Conservation (phyloP, 1,140 invertebrate genomes). For the Panulirus ornatus region DNA sequence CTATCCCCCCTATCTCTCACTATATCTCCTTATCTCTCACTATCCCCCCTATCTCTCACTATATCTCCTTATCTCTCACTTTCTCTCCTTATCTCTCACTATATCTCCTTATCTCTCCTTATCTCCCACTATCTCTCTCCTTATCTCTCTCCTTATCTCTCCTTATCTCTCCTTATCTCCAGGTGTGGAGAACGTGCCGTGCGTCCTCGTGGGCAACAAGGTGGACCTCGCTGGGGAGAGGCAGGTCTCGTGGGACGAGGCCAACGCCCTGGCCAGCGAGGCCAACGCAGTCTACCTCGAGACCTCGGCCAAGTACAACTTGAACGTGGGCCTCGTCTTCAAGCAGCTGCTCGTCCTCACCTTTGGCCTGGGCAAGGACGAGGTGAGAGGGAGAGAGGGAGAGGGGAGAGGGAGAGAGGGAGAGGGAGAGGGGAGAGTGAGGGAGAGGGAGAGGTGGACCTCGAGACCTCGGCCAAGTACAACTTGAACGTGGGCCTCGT, state of each 20-base stretch:
- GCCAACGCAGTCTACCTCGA: conserved; percentile 75
- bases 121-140: background rate
- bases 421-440: too few species aligned
- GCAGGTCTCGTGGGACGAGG: conserved; percentile 75
- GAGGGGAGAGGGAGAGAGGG: too few species aligned
- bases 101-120: background rate
- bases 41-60: background rate
- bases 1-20: background rate
- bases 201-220: conserved; percentile 66
- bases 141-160: background rate
- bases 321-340: conserved; percentile 76
- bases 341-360: conserved; percentile 75
- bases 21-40: background rate
- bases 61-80: background rate
- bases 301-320: conserved; percentile 77
- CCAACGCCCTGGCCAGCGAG: conserved; percentile 54
- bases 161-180: background rate
- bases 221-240: conserved; percentile 66
- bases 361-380: conserved; percentile 57
- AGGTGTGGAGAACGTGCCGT: conserved; percentile 52
- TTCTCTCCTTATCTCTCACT: background rate
- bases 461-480: conserved; percentile 77
- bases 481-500: conserved; percentile 76
- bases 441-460: too few species aligned
- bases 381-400: too few species aligned